A percentile compares a stretch with the other conserved stretches of the same genome.
These are phyloP conservation scores for Mionectes macconnelli DNA, from an alignment of 2,113 vertebrate genomes.

Conservation along the genomic window DNA sequence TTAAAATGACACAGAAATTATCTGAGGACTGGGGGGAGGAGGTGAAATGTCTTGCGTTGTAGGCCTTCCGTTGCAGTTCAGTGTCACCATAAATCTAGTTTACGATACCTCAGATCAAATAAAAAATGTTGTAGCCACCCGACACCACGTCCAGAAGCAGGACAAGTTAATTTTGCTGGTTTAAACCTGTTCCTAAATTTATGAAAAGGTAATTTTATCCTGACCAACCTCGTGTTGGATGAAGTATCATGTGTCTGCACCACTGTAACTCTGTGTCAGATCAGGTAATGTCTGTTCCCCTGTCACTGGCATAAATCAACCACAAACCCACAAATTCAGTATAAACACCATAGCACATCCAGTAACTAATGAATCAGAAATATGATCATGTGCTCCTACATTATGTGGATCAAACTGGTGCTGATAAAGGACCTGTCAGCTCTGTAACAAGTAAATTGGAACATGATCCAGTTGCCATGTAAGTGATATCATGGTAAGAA, in stretches of 20 bases:
- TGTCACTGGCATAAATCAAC: neutral
- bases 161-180: neutral
- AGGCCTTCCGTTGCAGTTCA: neutral
- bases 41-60: neutral
- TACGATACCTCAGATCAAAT: neutral
- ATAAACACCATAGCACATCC: neutral
- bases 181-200: slow-evolving; percentile 20
- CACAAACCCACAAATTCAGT: neutral
- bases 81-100: neutral
- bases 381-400: neutral
- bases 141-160: neutral
- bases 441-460: neutral
- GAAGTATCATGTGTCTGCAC: neutral
- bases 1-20: neutral
- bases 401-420: neutral
- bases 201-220: slow-evolving; percentile 32
- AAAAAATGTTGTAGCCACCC: neutral
- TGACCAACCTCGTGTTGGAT: neutral
- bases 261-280: neutral
- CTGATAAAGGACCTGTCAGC: neutral
- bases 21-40: neutral
- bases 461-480: neutral
- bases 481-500: neutral
- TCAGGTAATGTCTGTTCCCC: neutral
- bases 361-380: slow-evolving; percentile 14